Conservation (phyloP, 1,140 invertebrate species). For the Nomia melanderi region DNA sequence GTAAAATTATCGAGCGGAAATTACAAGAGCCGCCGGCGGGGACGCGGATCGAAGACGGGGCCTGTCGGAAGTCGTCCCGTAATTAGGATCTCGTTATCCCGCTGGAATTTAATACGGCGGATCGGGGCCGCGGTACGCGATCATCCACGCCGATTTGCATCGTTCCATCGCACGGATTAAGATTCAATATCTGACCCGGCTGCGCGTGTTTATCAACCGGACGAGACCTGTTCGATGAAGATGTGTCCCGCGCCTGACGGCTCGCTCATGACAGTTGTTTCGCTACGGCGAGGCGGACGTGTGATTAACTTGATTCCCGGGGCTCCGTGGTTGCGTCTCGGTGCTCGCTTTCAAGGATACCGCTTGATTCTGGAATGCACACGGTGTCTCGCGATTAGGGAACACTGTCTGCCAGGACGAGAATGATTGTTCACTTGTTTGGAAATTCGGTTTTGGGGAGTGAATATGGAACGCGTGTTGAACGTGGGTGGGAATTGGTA, state of each 20-base stretch:
- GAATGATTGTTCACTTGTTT: no score
- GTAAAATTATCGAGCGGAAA: conserved; percentile 55
- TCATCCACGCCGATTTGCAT: conserved; percentile 26
- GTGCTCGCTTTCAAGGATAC: background rate
- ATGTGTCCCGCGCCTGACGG: background rate
- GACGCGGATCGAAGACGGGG: conserved; percentile 6
- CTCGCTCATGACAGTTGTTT: background rate
- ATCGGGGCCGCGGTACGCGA: background rate
- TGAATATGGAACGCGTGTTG: no score
- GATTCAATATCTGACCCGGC: conserved; percentile 45
- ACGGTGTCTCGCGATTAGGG: no score
- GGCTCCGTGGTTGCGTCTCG: conserved; percentile 1
- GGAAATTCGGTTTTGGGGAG: no score
- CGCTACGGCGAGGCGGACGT: no score
- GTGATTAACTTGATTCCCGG: conserved; percentile 29
- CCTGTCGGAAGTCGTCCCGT: conserved; percentile 54
- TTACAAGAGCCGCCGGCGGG: conserved; percentile 31
- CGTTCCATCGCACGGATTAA: conserved; percentile 38
- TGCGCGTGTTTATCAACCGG: conserved; percentile 1
- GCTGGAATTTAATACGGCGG: conserved; percentile 24
- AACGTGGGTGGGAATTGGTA: no score
- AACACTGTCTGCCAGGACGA: no score
- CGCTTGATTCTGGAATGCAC: background rate
- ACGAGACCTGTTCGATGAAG: background rate
- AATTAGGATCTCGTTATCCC: conserved; percentile 52